Base-by-base conservation (phyloP, 2,888 invertebrate genomes). In the Erynnis tages region DNA sequence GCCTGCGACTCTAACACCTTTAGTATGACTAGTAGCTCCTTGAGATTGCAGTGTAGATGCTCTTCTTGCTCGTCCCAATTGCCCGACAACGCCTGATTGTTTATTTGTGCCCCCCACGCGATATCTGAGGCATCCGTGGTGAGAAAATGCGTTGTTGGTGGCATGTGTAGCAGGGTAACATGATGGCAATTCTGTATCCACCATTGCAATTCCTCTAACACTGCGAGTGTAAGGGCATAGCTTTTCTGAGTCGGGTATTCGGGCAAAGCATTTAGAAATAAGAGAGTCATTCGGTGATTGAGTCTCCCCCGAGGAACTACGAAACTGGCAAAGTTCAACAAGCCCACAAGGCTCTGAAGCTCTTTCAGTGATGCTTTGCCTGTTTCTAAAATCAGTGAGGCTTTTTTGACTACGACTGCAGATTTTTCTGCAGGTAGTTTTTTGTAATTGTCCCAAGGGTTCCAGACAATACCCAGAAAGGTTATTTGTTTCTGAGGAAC, bases 251-350 rank as follows among this genome's bases (percentile, higher is more conserved):
- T 6, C 27, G 16, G 13, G 1, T 8, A 8, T 4, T 6, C 16
- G 8, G 41, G 27, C 2, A 47, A 8, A 0, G 38, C 6, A n/a
- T 5, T 38, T 8, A 21, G 14, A 21, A 38, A 54, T 0, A 4
- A 27, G 5, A 53, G 43, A 1, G 54, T 17, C 2, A 19, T 23
- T 1, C 57, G 55, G 25, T 41, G 41, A 38, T 58, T 16, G 5
- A 61, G n/a, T 1, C 58, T 21, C n/a, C 60, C 57, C 1, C 29
- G 5, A 0, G 58, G 60, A 1, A 58, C 49, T 1, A 35, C 46
- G 17, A 55, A 57, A 11, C 55, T 57, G 10, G 58, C 58, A 17
- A 60, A 60, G 25, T 57, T 58, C 13, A 60, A 8, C 0, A 41
- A n/a, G 4, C 60, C 58, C 5, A 54, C 35, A 17, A 57, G 7